Percentiles rank a stretch among this genome's conserved stretches.
phyloP scores from a whole-genome alignment of 1,140 invertebrate species.

The Achroia grisella region DNA sequence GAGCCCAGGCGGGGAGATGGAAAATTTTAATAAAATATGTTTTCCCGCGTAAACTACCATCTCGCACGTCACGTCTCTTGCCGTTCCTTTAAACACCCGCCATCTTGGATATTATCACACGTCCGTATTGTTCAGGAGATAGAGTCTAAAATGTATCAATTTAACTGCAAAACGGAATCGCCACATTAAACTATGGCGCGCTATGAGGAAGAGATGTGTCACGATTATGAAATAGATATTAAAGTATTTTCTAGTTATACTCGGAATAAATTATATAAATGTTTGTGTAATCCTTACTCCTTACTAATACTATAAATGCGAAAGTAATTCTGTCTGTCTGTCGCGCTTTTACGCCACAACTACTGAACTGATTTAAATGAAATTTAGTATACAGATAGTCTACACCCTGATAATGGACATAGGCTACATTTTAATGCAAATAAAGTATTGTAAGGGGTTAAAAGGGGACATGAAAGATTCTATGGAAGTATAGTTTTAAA shows the following conservation, averaged over 20 bases:
- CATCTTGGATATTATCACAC: neutral
- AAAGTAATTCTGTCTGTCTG: no score
- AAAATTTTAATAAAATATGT: conserved; percentile 63
- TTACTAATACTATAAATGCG: no score
- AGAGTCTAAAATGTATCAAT: conserved; percentile 11
- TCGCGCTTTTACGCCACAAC: no score
- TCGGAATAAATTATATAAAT: conserved; percentile 25
- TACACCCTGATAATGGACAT: no score
- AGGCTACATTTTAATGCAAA: no score
- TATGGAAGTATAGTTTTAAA: no score
- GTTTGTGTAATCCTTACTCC: conserved; percentile 17
- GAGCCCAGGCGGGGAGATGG: conserved; percentile 40
- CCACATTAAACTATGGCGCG: conserved; percentile 20
- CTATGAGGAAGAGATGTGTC: conserved; percentile 46
- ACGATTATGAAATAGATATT: conserved; percentile 40
- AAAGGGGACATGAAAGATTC: no score
- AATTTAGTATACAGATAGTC: no score
- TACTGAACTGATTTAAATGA: no score
- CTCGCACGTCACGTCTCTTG: conserved; percentile 37
- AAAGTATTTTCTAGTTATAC: conserved; percentile 31
- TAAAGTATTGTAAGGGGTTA: no score
- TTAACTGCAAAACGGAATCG: conserved; percentile 8
- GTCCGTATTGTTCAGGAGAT: conserved; percentile 6
- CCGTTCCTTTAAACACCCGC: conserved; percentile 31
- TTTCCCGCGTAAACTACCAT: conserved; percentile 44